These are phyloP conservation scores for Lagria hirta DNA, from an alignment of 2,888 invertebrate species.

Conservation along the genomic window DNA sequence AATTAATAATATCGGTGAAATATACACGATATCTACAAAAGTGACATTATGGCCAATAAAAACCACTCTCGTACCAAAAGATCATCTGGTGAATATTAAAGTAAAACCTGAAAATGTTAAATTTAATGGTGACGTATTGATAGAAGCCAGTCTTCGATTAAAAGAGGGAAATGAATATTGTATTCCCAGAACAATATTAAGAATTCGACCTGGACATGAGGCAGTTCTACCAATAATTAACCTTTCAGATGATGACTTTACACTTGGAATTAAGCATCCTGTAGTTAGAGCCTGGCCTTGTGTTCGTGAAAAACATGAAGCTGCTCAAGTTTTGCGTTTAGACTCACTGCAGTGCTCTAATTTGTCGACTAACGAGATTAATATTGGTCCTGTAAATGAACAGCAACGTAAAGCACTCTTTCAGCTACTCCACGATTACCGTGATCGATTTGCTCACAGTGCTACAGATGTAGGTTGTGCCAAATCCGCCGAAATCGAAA, in stretches of 20 bases:
- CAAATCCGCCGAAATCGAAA: slow-evolving; percentile 25
- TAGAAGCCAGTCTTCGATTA: slow-evolving; percentile 21
- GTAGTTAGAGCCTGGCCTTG: slow-evolving; percentile 26
- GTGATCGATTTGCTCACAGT: slow-evolving; percentile 26
- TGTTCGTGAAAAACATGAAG: slow-evolving; percentile 12
- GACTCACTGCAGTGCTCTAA: background rate
- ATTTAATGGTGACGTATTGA: slow-evolving; percentile 24
- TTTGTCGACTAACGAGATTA: slow-evolving; percentile 22
- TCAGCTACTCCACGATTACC: slow-evolving; percentile 16
- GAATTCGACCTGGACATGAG: slow-evolving; percentile 2
- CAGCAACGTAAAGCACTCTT: slow-evolving; percentile 29
- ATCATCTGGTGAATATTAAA: background rate
- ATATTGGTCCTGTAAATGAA: slow-evolving; percentile 27
- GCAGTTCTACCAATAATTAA: slow-evolving; percentile 6
- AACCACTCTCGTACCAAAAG: background rate
- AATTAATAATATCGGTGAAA: too few relatives aligned
- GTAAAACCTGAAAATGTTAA: slow-evolving; percentile 15
- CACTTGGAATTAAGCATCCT: slow-evolving; percentile 1
- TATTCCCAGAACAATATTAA: slow-evolving; percentile 15
- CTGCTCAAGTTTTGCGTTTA: background rate
- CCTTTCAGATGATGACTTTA: slow-evolving; percentile 8
- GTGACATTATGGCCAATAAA: too few relatives aligned
- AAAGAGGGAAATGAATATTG: slow-evolving; percentile 16
- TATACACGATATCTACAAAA: too few relatives aligned
- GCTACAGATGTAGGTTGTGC: slow-evolving; percentile 29